Evolutionary conservation across 53 echinoderm and acorn worm genomes (phyloP), one percentile per base, ranked within the genome.

Genomic region (Zoroaster sp.): DNA sequence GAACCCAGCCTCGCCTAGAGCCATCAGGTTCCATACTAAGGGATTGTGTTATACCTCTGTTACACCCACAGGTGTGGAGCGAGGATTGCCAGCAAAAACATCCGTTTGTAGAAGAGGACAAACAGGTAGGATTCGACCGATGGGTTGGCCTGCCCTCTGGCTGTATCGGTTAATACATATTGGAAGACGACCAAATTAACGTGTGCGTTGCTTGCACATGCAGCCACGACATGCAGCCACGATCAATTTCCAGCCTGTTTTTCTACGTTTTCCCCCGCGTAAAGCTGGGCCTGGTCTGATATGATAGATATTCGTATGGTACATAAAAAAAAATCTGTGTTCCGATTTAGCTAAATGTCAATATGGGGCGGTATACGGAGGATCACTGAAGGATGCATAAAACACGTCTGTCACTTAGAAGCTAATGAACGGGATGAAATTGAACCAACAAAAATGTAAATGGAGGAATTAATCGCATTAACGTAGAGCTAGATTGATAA

Each of bases 181-280:
- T n/a, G n/a, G n/a, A n/a, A 23, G 35, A 54, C 15, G 77, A 38
- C 54, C 1, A 54, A 52, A 77, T 77, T 54, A 77, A n/a, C 12
- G 55, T 46, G 23, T 13, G 39, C 39, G n/a, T 37, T 54, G 59
- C 78, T 54, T 37, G 25, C 55, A 53, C 54, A 77, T 51, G 53
- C 53, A 53, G 40, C 39, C 59, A 54, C 35, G 78, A 59, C n/a
- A n/a, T n/a, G n/a, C n/a, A n/a, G n/a, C n/a, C n/a, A n/a, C n/a
- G n/a, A n/a, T 78, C 78, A 78, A 78, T 78, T 59, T 78, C 37
- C 38, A 37, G 10, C 51, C 13, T 69, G 10, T 69, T 55, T 32
- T 76, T 15, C 37, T 4, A 54, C 14, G 32, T 77, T n/a, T 20
- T 54, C 18, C 77, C 34, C 21, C 21, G 14, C 21, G 17, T 53